Conservation (phyloP, 2,797 vertebrate species). For the Chaunax sp. region DNA sequence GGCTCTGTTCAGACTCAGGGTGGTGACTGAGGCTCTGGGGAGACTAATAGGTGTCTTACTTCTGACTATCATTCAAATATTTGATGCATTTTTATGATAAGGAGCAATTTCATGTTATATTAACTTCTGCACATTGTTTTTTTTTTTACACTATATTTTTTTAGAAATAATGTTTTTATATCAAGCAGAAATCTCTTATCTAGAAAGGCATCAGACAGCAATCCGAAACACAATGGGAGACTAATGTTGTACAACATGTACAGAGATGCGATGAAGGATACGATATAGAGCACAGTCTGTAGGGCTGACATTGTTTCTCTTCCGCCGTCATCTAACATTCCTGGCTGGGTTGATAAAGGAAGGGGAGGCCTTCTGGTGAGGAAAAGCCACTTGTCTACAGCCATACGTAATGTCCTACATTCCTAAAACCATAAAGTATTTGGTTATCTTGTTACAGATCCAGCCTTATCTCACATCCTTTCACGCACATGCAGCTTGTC, state of each 20-base stretch:
- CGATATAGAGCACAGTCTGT: background rate
- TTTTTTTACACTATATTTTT: background rate
- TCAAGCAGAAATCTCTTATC: conserved; percentile 1
- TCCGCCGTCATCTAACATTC: conserved; percentile 57
- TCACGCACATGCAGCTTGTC: conserved; percentile 58
- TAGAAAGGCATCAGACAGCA: conserved; percentile 5
- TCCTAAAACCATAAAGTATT: conserved; percentile 49
- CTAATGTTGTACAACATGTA: conserved; percentile 4
- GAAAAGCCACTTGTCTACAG: conserved; percentile 58
- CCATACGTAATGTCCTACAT: conserved; percentile 65
- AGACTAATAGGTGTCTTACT: conserved; percentile 1
- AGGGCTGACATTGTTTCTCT: conserved; percentile 17
- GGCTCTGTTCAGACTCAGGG: conserved; percentile 40
- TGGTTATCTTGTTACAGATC: conserved; percentile 66
- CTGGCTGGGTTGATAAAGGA: conserved; percentile 49
- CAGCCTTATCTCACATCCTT: conserved; percentile 55
- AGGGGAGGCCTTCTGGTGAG: conserved; percentile 53
- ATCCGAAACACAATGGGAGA: conserved; percentile 10
- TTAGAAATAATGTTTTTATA: background rate
- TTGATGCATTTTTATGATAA: background rate
- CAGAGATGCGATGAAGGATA: conserved; percentile 3
- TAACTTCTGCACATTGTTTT: background rate
- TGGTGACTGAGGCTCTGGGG: conserved; percentile 25
- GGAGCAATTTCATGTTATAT: background rate
- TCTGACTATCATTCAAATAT: background rate